phyloP scores from a whole-genome alignment of 1,140 invertebrate genomes.

The Neodiprion fabricii region DNA sequence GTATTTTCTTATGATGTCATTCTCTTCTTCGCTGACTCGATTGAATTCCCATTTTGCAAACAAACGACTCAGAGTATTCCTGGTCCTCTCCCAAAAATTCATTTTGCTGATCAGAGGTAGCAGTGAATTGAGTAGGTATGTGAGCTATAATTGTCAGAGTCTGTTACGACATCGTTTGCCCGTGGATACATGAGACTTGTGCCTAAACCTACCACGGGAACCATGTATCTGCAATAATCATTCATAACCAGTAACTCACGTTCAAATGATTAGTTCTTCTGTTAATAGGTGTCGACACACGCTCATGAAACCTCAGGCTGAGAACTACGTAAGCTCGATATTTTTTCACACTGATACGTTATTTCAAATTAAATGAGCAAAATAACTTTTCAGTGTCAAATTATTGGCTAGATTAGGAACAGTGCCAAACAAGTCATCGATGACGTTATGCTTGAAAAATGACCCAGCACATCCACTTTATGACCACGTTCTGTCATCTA shows the following conservation, averaged over 20 bases:
- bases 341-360: slow-evolving; percentile 11
- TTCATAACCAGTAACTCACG: not conserved
- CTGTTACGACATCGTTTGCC: slow-evolving; percentile 67
- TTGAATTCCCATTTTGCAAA: slow-evolving; percentile 16
- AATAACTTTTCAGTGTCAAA: slow-evolving; percentile 12
- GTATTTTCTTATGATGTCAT: slow-evolving; percentile 55
- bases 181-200: slow-evolving; percentile 68
- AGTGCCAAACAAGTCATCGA: slow-evolving; percentile 21
- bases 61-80: slow-evolving; percentile 52
- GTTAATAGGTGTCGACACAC: not conserved
- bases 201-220: slow-evolving; percentile 66
- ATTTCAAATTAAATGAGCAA: slow-evolving; percentile 10
- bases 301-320: too few species aligned
- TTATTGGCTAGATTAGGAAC: slow-evolving; percentile 22
- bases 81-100: slow-evolving; percentile 66
- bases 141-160: slow-evolving; percentile 67
- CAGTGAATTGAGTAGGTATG: slow-evolving; percentile 68
- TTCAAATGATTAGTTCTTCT: not conserved
- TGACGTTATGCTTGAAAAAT: slow-evolving; percentile 56
- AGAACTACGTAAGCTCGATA: not conserved
- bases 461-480: slow-evolving; percentile 52
- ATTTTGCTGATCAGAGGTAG: slow-evolving; percentile 62
- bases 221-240: slow-evolving; percentile 38
- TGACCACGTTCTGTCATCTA: slow-evolving; percentile 55
- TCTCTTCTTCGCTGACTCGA: slow-evolving; percentile 35